Base-by-base conservation (phyloP, 2,888 invertebrate genomes). In the Globia sparganii region DNA sequence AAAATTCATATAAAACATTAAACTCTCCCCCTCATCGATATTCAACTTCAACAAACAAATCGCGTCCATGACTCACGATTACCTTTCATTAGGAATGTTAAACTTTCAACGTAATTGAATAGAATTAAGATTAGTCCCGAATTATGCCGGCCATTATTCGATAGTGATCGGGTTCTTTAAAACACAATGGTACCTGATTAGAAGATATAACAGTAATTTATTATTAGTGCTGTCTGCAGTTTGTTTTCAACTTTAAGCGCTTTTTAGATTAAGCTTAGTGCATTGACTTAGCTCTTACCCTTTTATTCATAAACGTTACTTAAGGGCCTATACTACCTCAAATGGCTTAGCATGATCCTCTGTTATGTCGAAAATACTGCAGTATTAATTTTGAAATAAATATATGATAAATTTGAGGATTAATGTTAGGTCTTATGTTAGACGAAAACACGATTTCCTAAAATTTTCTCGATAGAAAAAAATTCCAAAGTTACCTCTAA, bases 101-200 rank as follows among this genome's bases (percentile, higher is more conserved):
- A 84, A 84, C 73, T 86, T 86, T 80, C 66, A 46, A 76, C 43
- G n/a, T 79, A 67, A 86, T 86, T 74, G 86, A 86, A 77, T 85
- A 25, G 86, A 69, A 77, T 75, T 72, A 65, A 68, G 56, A 84
- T 84, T 73, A 69, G 80, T 70, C 65, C 43, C 25, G 49, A 84
- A 86, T 80, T 67, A 80, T 84, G 59, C 43, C 67, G 53, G 72
- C 53, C 67, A 75, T 84, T 85, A 80, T 56, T 18, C 6, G 76
- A 84, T 77, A 84, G 75, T 58, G 74, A 80, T 83, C 69, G 37
- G 49, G 46, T 58, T 71, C 49, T 65, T 74, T 67, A 84, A 77
- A 84, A 74, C 28, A 84, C 69, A 85, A 77, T 86, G 64, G 67
- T 53, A 73, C 73, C 66, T 73, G 86, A 68, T 70, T 72, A 28